Percentiles rank a stretch among this genome's conserved stretches.
Evolutionary conservation across 2,113 vertebrate genomes (phyloP).

Genomic region (Cinclus mexicanus): DNA sequence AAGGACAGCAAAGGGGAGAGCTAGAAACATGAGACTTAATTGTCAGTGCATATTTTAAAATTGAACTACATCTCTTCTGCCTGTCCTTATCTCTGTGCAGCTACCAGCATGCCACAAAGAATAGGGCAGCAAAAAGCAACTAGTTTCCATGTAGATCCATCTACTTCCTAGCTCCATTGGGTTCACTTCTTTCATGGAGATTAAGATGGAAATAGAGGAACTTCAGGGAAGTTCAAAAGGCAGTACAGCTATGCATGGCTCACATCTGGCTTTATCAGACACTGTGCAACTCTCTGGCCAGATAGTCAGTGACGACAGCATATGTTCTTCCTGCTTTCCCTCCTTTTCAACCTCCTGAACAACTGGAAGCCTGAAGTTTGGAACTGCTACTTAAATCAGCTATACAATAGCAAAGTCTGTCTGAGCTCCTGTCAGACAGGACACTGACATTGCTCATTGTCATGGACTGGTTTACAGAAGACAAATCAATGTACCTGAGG

Average conservation of each 20-base stretch:
- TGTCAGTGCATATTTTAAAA: not conserved
- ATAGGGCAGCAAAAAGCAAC: not conserved
- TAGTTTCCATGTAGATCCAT: not conserved
- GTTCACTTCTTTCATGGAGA: not conserved
- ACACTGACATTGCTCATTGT: not conserved
- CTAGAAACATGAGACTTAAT: not conserved
- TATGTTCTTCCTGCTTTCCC: not conserved
- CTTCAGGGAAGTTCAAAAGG: not conserved
- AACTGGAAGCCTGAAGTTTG: not conserved
- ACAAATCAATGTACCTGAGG: not conserved
- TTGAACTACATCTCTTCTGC: not conserved
- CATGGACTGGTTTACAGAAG: not conserved
- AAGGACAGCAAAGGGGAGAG: not conserved
- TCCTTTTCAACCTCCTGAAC: not conserved
- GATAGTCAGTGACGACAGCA: accelerated
- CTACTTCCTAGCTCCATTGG: not conserved
- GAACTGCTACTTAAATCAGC: not conserved
- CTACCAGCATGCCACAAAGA: not conserved
- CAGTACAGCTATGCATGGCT: not conserved
- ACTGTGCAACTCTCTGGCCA: not conserved
- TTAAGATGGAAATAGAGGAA: not conserved
- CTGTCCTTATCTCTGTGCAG: not conserved
- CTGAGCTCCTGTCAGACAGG: not conserved
- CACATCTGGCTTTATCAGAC: not conserved
- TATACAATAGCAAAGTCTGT: not conserved